These are phyloP conservation scores for Ibidorhyncha struthersii DNA, from an alignment of 2,113 vertebrate species.

Conservation along the genomic window DNA sequence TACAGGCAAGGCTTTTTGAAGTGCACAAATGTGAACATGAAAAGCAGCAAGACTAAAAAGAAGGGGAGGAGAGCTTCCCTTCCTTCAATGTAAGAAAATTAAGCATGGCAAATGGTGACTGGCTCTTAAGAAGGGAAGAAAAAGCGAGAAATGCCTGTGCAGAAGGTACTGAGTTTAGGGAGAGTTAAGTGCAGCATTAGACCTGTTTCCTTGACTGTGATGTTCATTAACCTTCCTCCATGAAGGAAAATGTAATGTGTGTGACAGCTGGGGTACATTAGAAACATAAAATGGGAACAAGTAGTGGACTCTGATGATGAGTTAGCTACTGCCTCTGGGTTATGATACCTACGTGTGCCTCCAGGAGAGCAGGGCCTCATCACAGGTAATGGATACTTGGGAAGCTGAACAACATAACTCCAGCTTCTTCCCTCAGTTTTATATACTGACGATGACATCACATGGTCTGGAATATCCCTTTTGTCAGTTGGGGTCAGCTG, in stretches of 20 bases:
- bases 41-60: not conserved
- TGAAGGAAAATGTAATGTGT: not conserved
- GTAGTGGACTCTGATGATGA: fast-evolving
- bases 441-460: not conserved
- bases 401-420: not conserved
- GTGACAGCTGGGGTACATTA: not conserved
- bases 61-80: not conserved
- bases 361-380: not conserved
- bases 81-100: not conserved
- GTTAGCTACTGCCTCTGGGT: not conserved
- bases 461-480: not conserved
- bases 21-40: not conserved
- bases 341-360: not conserved
- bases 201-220: not conserved
- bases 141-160: not conserved
- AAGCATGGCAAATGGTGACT: not conserved
- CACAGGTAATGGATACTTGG: not conserved
- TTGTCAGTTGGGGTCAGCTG: not conserved
- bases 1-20: not conserved
- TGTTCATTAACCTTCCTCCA: not conserved
- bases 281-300: not conserved
- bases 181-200: not conserved
- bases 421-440: not conserved
- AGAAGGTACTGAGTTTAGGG: not conserved
- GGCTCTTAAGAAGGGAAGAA: not conserved